A percentile compares a stretch with the other conserved stretches of the same genome.
These are phyloP conservation scores for Mizuhopecten yessoensis DNA, from an alignment of 1,140 invertebrate genomes.

Conservation along the genomic window DNA sequence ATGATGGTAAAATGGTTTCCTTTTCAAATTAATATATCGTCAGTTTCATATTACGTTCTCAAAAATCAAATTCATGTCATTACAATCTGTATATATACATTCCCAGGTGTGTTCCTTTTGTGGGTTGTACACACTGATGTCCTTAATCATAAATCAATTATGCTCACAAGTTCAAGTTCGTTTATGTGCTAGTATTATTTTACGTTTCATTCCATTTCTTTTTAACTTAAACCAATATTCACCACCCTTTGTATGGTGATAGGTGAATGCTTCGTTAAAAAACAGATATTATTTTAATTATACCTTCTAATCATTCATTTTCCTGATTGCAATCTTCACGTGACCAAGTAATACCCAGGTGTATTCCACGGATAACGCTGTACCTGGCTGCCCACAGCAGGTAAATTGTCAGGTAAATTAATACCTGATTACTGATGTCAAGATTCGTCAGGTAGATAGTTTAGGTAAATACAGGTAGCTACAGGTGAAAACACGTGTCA, in stretches of 20 bases:
- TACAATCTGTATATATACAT: too few species aligned
- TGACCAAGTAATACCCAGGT: too few species aligned
- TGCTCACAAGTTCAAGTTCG: not conserved
- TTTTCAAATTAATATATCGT: not conserved
- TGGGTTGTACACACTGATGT: not conserved
- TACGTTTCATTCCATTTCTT: too few species aligned
- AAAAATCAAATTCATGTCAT: not conserved
- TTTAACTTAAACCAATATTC: not conserved
- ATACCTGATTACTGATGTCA: not conserved
- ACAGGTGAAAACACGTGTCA: not conserved
- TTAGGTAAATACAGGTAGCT: not conserved
- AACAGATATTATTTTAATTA: not conserved
- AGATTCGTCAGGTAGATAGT: not conserved
- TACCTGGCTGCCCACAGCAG: not conserved
- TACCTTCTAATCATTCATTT: not conserved
- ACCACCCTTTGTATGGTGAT: not conserved
- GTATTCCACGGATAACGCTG: not conserved
- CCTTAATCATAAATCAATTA: not conserved
- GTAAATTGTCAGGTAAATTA: slow-evolving; percentile 15
- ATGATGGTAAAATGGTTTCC: not conserved
- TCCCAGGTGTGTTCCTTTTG: too few species aligned
- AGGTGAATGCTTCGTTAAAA: not conserved
- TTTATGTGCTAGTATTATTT: not conserved
- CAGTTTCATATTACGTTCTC: not conserved
- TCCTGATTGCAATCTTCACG: not conserved